Evolutionary conservation across 2,113 vertebrate genomes (phyloP).

Genomic region (Trochalopteron elliotii): DNA sequence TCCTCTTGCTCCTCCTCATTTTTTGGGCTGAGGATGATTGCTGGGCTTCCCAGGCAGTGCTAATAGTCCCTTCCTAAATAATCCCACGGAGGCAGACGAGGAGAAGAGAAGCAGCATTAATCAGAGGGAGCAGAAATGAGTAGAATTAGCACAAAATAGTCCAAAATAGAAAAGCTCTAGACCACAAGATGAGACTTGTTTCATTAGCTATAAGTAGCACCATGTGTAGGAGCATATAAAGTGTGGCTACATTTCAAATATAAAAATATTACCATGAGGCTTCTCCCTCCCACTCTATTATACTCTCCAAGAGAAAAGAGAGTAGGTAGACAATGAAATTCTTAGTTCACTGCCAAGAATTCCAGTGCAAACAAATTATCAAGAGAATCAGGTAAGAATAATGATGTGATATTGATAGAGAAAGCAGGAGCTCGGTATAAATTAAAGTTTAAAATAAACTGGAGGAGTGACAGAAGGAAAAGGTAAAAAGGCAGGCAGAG

Average conservation of each 20-base stretch:
- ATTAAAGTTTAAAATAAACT: constrained; percentile 57
- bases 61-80: not conserved
- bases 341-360: constrained; percentile 65
- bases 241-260: constrained; percentile 67
- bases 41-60: not conserved
- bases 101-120: not conserved
- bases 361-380: constrained; percentile 72
- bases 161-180: constrained; percentile 41
- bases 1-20: not conserved
- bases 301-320: constrained; percentile 69
- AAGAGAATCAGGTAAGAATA: constrained; percentile 65
- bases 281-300: constrained; percentile 68
- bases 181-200: constrained; percentile 56
- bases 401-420: constrained; percentile 68
- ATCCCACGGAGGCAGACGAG: not conserved
- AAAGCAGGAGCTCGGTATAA: constrained; percentile 57
- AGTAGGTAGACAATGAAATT: constrained; percentile 70
- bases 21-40: not conserved
- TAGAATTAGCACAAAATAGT: constrained; percentile 31
- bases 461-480: constrained; percentile 39
- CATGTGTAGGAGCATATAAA: constrained; percentile 60
- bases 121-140: not conserved
- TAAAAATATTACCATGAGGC: constrained; percentile 63
- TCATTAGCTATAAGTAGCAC: constrained; percentile 58
- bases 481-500: constrained; percentile 16